A percentile compares a stretch with the other conserved stretches of the same genome.
phyloP scores from a whole-genome alignment of 2,888 invertebrate species.

The Heliothis peltigera region DNA sequence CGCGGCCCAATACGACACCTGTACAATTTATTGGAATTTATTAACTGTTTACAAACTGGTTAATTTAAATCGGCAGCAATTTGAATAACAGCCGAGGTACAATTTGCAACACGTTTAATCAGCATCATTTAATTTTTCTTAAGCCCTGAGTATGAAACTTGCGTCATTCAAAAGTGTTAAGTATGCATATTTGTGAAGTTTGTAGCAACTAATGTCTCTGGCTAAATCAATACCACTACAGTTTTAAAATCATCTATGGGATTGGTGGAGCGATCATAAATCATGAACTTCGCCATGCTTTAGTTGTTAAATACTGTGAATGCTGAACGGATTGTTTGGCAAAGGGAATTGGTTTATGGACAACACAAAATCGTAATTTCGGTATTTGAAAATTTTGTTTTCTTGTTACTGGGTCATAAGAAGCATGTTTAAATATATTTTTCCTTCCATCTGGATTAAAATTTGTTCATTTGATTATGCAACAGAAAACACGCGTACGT shows the following conservation, averaged over 20 bases:
- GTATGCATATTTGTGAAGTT: conserved; percentile 27
- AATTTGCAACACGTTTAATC: conserved; percentile 1
- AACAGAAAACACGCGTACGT: conserved; percentile 30
- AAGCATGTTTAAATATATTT: conserved; percentile 16
- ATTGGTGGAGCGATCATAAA: conserved; percentile 65
- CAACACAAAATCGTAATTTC: conserved; percentile 53
- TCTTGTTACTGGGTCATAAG: conserved; percentile 41
- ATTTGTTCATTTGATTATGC: conserved; percentile 42
- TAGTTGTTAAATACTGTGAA: conserved; percentile 60
- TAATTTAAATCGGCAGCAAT: conserved; percentile 4
- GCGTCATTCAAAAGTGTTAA: conserved; percentile 17
- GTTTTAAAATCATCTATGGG: conserved; percentile 57
- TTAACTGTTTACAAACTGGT: conserved; percentile 27
- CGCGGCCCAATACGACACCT: conserved; percentile 46
- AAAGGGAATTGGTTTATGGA: conserved; percentile 60
- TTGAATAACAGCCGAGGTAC: conserved; percentile 9
- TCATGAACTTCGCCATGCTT: conserved; percentile 61
- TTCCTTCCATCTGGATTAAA: conserved; percentile 29
- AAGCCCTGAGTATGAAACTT: conserved; percentile 6
- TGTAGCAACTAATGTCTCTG: conserved; percentile 40
- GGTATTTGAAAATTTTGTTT: conserved; percentile 35
- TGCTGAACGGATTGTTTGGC: conserved; percentile 61
- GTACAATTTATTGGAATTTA: conserved; percentile 45
- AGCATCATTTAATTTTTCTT: neutral
- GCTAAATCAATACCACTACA: conserved; percentile 54